These are phyloP conservation scores for Anas georgica DNA, from an alignment of 2,797 vertebrate species.

Conservation along the genomic window DNA sequence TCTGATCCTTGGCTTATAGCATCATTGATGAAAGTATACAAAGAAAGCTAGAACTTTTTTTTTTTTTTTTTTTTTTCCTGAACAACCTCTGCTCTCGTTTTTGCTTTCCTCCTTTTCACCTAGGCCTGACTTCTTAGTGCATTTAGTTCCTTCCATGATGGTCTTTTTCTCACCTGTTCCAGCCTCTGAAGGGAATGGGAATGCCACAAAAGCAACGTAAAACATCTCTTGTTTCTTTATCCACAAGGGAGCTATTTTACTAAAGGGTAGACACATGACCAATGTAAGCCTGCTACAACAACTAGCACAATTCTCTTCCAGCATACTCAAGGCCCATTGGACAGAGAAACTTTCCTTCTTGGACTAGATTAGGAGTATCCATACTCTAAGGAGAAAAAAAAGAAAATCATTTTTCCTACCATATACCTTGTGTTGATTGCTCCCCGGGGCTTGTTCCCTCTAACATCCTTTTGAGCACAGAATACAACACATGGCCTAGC, in stretches of 20 bases:
- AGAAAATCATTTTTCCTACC: fast-evolving
- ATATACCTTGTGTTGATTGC: not conserved
- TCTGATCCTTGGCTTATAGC: not conserved
- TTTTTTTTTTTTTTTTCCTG: not conserved
- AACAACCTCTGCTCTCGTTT: not conserved
- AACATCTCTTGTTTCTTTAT: not conserved
- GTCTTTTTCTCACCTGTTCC: not conserved
- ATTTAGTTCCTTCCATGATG: not conserved
- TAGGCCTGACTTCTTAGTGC: not conserved
- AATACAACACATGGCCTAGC: not conserved
- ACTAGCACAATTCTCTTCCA: not conserved
- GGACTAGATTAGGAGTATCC: not conserved
- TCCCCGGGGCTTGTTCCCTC: not conserved
- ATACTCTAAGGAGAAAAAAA: not conserved
- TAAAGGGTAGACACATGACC: not conserved
- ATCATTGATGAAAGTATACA: not conserved
- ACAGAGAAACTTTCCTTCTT: not conserved
- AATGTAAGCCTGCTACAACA: not conserved
- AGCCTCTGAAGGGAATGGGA: not conserved
- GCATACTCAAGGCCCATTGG: not conserved
- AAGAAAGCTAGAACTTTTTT: not conserved
- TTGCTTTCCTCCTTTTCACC: not conserved
- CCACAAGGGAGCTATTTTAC: not conserved
- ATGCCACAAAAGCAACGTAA: not conserved
- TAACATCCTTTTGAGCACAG: not conserved